A percentile compares a stretch with the other conserved stretches of the same genome.
These are phyloP conservation scores for Lithophane socia DNA, from an alignment of 2,888 invertebrate species.

Conservation along the genomic window DNA sequence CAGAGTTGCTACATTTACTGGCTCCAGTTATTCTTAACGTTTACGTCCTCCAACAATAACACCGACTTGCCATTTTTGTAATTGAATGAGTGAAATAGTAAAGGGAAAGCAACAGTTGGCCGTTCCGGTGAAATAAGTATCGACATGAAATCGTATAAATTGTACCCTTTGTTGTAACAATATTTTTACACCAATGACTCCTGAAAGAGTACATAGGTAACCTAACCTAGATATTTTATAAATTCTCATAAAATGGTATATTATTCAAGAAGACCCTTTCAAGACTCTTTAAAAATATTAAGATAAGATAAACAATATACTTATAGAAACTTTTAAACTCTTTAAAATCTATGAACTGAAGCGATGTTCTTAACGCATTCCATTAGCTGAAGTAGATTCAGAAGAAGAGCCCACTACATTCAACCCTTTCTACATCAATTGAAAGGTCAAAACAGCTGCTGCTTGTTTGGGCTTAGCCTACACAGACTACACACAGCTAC, in stretches of 20 bases:
- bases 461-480: neutral
- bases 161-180: slow-evolving; percentile 42
- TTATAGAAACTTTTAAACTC: neutral
- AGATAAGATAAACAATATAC: neutral
- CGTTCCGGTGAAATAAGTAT: slow-evolving; percentile 70
- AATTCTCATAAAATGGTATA: neutral
- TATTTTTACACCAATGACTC: slow-evolving; percentile 30
- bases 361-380: neutral
- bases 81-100: slow-evolving; percentile 77
- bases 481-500: neutral
- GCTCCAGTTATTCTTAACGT: slow-evolving; percentile 81
- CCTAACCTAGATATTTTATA: neutral
- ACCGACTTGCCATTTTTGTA: slow-evolving; percentile 76
- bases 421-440: neutral
- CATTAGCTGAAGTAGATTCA: neutral
- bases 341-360: neutral
- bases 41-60: slow-evolving; percentile 78
- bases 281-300: neutral
- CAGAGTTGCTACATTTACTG: slow-evolving; percentile 83
- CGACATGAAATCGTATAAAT: slow-evolving; percentile 59
- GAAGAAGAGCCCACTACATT: neutral
- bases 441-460: neutral
- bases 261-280: neutral
- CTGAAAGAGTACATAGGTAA: slow-evolving; percentile 8
- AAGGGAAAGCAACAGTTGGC: slow-evolving; percentile 70